Evolutionary conservation across 1,140 invertebrate genomes (phyloP).

Genomic region (Campodea augens): DNA sequence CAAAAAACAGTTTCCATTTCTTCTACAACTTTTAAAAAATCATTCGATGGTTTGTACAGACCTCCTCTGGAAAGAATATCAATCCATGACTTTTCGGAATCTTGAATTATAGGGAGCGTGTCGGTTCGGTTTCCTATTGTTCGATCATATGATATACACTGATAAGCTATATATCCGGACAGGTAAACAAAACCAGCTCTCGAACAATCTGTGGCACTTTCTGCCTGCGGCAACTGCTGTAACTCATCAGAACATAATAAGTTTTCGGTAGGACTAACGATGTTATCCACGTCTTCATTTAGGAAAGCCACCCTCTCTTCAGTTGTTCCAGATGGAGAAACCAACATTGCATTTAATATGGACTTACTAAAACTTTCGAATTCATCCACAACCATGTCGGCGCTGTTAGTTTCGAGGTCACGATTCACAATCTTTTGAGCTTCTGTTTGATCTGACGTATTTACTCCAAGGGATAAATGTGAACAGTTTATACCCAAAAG

Average conservation of each 20-base stretch:
- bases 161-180: neutral
- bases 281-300: neutral
- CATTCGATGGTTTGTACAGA: neutral
- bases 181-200: neutral
- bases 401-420: neutral
- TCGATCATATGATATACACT: neutral
- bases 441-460: neutral
- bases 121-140: neutral
- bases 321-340: neutral
- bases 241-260: neutral
- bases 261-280: neutral
- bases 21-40: neutral
- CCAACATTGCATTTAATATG: neutral
- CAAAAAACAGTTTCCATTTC: neutral
- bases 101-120: neutral
- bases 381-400: neutral
- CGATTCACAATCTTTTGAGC: neutral
- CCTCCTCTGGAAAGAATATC: neutral
- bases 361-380: too few relatives aligned
- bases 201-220: neutral
- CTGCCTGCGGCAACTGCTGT: too few relatives aligned
- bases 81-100: neutral
- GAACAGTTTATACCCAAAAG: slow-evolving; percentile 12
- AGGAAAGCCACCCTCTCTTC: neutral
- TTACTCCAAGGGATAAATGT: neutral